Conservation (phyloP, 2,797 vertebrate species). For the Gadopsis bispinosus region DNA sequence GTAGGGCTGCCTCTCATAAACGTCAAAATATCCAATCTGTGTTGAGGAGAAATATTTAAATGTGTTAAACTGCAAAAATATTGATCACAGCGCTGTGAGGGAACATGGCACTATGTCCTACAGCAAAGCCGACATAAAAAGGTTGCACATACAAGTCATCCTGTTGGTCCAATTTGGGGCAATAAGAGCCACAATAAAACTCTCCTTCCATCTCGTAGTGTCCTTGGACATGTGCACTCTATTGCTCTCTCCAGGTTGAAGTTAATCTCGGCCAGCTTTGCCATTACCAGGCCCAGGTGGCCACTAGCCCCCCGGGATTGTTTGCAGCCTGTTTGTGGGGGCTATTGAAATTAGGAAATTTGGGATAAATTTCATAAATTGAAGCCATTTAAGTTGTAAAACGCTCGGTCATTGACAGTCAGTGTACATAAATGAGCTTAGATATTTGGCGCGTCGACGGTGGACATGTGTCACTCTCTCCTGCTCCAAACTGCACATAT, state of each 20-base stretch:
- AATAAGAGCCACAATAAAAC: conserved; percentile 81
- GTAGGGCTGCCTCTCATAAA: neutral
- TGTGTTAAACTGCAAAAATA: conserved; percentile 28
- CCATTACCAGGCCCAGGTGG: conserved; percentile 79
- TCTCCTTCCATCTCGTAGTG: conserved; percentile 78
- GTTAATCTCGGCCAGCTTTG: conserved; percentile 78
- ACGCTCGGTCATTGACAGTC: conserved; percentile 50
- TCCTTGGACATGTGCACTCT: conserved; percentile 79
- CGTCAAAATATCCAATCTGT: neutral
- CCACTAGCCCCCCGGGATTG: conserved; percentile 49
- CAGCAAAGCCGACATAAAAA: conserved; percentile 44
- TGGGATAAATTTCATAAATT: conserved; percentile 69
- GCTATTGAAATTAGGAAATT: conserved; percentile 48
- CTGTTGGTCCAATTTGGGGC: conserved; percentile 76
- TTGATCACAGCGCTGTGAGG: conserved; percentile 30
- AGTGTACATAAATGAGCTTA: conserved; percentile 49
- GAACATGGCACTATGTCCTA: conserved; percentile 10
- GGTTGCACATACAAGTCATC: conserved; percentile 57
- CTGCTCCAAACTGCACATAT: conserved; percentile 40
- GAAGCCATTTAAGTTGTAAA: conserved; percentile 58
- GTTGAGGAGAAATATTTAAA: neutral
- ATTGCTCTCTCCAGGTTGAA: conserved; percentile 71
- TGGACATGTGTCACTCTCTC: conserved; percentile 58
- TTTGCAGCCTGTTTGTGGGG: conserved; percentile 61
- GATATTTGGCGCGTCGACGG: conserved; percentile 30